A percentile compares a stretch with the other conserved stretches of the same genome.
phyloP scores from a whole-genome alignment of 1,140 invertebrate species.

The Pemphigus obesinymphae region DNA sequence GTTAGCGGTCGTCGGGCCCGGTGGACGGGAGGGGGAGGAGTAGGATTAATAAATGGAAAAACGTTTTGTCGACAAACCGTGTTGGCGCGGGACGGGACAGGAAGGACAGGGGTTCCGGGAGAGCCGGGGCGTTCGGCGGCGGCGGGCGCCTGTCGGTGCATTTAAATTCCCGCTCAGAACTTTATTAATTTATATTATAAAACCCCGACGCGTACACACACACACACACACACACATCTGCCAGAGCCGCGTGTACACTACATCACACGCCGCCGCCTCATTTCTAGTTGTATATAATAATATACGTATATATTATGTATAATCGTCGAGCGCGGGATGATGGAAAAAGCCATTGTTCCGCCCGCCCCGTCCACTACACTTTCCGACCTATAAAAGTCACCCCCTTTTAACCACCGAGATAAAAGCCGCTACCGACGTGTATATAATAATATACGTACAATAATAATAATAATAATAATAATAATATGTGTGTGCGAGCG shows the following conservation, averaged over 20 bases:
- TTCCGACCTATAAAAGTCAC: not conserved
- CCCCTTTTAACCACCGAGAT: conserved; percentile 14
- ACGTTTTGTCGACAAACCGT: conserved; percentile 40
- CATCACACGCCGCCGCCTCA: too few relatives aligned
- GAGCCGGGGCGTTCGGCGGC: not conserved
- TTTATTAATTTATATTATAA: conserved; percentile 42
- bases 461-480: not conserved
- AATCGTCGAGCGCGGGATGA: not conserved
- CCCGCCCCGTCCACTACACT: not conserved
- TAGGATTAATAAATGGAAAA: conserved; percentile 38
- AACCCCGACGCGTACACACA: conserved; percentile 8
- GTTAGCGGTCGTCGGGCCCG: too few relatives aligned
- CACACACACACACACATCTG: not conserved
- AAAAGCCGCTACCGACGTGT: not conserved
- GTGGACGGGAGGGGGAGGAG: not conserved
- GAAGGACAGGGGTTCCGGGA: too few relatives aligned
- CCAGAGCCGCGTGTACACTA: not conserved
- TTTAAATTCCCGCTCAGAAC: conserved; percentile 41
- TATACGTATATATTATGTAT: not conserved
- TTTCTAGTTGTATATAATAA: not conserved
- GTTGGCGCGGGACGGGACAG: too few relatives aligned
- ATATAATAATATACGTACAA: too few relatives aligned
- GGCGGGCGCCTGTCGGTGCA: conserved; percentile 37
- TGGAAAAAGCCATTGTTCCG: conserved; percentile 38
- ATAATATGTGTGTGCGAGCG: not conserved